Conservation (phyloP, 2,888 invertebrate species). For the Pollenia amentaria region DNA sequence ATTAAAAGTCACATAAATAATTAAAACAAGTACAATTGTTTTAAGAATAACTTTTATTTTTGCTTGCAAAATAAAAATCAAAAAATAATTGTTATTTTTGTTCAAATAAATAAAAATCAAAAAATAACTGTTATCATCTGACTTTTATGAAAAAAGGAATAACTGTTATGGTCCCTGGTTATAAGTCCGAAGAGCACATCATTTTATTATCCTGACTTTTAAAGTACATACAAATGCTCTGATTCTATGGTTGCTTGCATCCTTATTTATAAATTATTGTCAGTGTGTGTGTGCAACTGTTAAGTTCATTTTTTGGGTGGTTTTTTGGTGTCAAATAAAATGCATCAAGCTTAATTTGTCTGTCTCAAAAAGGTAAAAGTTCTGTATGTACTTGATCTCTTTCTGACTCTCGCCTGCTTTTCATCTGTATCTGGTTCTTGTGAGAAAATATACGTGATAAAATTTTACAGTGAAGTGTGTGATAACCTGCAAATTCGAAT, state of each 20-base stretch:
- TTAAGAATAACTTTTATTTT: no score
- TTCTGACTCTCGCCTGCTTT: background rate
- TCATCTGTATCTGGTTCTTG: background rate
- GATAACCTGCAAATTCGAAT: constrained; percentile 8
- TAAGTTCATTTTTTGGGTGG: background rate
- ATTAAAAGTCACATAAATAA: no score
- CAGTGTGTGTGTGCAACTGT: background rate
- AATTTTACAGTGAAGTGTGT: background rate
- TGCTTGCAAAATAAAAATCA: no score
- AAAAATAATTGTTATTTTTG: no score
- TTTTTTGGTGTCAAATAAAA: constrained; percentile 2
- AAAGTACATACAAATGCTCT: background rate
- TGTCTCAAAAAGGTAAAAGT: constrained; percentile 26
- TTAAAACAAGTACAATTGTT: no score
- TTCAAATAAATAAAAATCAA: no score
- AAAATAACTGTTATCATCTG: no score
- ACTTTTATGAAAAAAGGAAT: no score
- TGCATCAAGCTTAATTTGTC: constrained; percentile 59
- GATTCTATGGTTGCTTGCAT: background rate
- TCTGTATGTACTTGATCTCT: constrained; percentile 3
- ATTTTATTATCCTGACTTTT: background rate
- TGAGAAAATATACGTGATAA: background rate
- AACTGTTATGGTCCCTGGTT: no score
- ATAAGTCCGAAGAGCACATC: background rate
- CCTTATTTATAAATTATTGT: background rate